Percentiles rank a stretch among this genome's conserved stretches.
These are phyloP conservation scores for Neosalanx taihuensis DNA, from an alignment of 2,797 vertebrate species.

Conservation along the genomic window DNA sequence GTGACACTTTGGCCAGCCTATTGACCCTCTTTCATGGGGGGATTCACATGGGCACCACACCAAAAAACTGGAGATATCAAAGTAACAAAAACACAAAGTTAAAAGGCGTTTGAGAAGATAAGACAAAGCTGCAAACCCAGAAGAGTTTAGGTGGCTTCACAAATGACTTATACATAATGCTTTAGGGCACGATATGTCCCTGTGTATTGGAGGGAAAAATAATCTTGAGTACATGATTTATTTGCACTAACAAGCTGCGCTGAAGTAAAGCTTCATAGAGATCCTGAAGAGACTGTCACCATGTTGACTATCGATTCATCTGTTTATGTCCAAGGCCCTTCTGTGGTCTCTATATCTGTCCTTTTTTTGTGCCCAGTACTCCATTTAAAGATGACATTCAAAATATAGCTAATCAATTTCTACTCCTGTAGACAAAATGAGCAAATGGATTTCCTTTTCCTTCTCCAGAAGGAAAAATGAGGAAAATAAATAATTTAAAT, in stretches of 20 bases:
- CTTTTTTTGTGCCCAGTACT: slow-evolving; percentile 23
- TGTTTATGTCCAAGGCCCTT: slow-evolving; percentile 33
- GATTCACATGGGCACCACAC: slow-evolving; percentile 5
- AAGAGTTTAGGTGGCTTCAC: slow-evolving; percentile 3
- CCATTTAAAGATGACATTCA: slow-evolving; percentile 43
- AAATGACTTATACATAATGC: neutral
- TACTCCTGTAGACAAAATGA: slow-evolving; percentile 53
- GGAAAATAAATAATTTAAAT: slow-evolving; percentile 12
- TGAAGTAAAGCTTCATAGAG: slow-evolving; percentile 29
- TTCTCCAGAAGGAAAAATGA: slow-evolving; percentile 9
- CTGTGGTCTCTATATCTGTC: slow-evolving; percentile 43
- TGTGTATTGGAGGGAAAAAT: too few relatives aligned
- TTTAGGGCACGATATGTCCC: neutral
- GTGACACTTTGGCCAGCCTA: neutral
- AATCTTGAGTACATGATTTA: slow-evolving; percentile 21
- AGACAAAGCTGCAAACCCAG: neutral
- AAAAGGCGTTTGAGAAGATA: slow-evolving; percentile 5
- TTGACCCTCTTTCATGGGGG: slow-evolving; percentile 10
- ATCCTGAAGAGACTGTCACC: slow-evolving; percentile 37
- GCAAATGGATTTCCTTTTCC: slow-evolving; percentile 48
- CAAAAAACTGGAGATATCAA: slow-evolving; percentile 2
- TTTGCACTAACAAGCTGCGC: slow-evolving; percentile 46
- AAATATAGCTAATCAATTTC: slow-evolving; percentile 53
- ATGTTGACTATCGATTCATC: slow-evolving; percentile 55
- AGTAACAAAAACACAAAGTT: slow-evolving; percentile 5